Evolutionary conservation across 2,888 invertebrate genomes (phyloP), one percentile per base, ranked within the genome.

Genomic region (Pemphredon lugubris): DNA sequence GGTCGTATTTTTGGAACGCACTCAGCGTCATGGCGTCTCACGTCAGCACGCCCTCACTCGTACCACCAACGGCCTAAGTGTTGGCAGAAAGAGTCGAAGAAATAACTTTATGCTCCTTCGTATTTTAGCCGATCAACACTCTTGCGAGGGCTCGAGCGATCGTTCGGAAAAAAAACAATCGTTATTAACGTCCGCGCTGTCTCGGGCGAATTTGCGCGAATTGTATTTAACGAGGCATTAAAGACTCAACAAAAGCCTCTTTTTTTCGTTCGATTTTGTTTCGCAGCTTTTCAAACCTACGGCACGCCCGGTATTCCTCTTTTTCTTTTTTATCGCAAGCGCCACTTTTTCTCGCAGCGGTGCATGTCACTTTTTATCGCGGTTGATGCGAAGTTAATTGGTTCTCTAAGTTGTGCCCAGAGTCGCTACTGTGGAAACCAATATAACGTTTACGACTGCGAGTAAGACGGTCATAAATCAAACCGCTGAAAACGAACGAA

Each of bases 1-100:
- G 82, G 79, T 77, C 74, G 75, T 87, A 87, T 87, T 87, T 87
- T 87, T 86, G 86, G 87, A 85, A 80, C 77, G 76, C 83, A 83
- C 84, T 84, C 81, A 83, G 85, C 84, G 79, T 83, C 83, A 83
- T 83, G 82, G 83, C 84, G 81, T 84, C 54, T 73, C 81, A 70
- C 77, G 80, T 83, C 80, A 83, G 82, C 80, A 83, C 83, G 79
- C 83, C 81, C 83, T 83, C 83, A 69, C 83, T 73, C 71, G 73
- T 68, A 54, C 61, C 59, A 67, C 60, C 54, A 26, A 14, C n/a
- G 61, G 45, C 42, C 71, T 64, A 55, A 69, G 65, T 42, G 67
- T 58, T 67, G 60, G 69, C 67, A 66, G 68, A 75, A 81, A 69
- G 81, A 77, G 50, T 64, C 42, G 54, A 48, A 59, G 73, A 59